phyloP scores from a whole-genome alignment of 2,113 vertebrate species.

The Octodon degus region DNA sequence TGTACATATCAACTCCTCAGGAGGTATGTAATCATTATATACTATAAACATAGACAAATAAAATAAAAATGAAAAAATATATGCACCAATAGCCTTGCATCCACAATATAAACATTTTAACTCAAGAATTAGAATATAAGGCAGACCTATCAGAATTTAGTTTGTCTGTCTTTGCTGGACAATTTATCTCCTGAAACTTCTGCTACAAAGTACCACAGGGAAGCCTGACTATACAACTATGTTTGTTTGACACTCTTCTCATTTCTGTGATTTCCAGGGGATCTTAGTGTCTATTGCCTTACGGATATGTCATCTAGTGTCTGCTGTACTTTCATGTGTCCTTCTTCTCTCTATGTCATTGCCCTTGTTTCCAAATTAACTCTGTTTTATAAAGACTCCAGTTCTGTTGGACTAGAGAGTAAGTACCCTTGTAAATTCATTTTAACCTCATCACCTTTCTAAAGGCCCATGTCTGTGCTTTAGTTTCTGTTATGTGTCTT shows the following conservation, averaged over 20 bases:
- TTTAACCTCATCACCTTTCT: not conserved
- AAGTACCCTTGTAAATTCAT: not conserved
- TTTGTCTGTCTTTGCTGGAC: not conserved
- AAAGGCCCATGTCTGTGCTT: not conserved
- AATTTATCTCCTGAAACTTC: not conserved
- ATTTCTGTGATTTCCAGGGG: not conserved
- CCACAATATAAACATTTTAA: not conserved
- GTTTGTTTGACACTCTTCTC: not conserved
- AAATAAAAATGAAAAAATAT: not conserved
- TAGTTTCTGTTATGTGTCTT: not conserved
- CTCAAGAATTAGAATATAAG: not conserved
- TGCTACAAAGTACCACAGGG: not conserved
- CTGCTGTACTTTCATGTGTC: not conserved
- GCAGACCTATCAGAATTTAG: not conserved
- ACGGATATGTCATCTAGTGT: accelerated
- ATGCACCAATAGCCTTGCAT: not conserved
- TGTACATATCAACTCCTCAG: not conserved
- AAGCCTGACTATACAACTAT: not conserved
- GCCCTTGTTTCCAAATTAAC: not conserved
- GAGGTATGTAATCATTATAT: not conserved
- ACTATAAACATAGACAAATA: not conserved
- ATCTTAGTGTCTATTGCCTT: not conserved
- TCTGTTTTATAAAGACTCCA: not conserved
- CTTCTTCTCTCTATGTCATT: accelerated
- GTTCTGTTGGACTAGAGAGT: not conserved